These are phyloP conservation scores for Magallana gigas DNA, from an alignment of 1,140 invertebrate genomes.

Conservation along the genomic window DNA sequence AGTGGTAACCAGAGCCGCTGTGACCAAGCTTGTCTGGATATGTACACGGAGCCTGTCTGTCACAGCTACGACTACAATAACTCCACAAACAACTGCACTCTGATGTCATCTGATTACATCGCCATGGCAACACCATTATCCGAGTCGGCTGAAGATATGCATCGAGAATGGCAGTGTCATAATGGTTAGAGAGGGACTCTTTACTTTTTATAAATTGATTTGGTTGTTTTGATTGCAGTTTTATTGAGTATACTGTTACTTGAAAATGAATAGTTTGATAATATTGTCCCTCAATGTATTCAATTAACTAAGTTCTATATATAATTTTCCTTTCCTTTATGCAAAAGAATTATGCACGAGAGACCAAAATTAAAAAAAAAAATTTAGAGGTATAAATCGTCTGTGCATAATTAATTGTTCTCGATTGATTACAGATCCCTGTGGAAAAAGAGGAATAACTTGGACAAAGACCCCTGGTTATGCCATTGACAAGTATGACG, in stretches of 20 bases:
- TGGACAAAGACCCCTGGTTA: constrained; percentile 61
- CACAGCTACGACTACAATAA: constrained; percentile 59
- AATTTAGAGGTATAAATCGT: too few relatives aligned
- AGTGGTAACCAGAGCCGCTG: constrained; percentile 55
- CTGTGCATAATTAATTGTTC: too few relatives aligned
- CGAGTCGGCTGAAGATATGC: constrained; percentile 3
- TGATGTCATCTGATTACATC: constrained; percentile 52
- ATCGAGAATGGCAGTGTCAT: constrained; percentile 67
- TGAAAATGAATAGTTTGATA: too few relatives aligned
- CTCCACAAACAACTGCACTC: constrained; percentile 54
- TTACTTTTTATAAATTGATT: too few relatives aligned
- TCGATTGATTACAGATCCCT: constrained; percentile 61
- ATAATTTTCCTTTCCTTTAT: too few relatives aligned
- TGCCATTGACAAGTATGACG: constrained; percentile 53
- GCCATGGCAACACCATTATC: not conserved
- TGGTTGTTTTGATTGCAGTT: too few relatives aligned
- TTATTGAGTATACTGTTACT: too few relatives aligned
- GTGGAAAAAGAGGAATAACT: constrained; percentile 59
- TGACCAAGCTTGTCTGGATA: constrained; percentile 38
- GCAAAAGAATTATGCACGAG: too few relatives aligned
- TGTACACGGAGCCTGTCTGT: constrained; percentile 49
- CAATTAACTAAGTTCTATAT: too few relatives aligned
- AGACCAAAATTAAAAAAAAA: too few relatives aligned
- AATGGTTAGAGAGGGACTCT: constrained; percentile 60
- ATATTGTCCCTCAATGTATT: too few relatives aligned